Percentiles rank a stretch among this genome's conserved stretches.
Evolutionary conservation across 2,888 invertebrate genomes (phyloP).

Genomic region (Panzeria rudis): DNA sequence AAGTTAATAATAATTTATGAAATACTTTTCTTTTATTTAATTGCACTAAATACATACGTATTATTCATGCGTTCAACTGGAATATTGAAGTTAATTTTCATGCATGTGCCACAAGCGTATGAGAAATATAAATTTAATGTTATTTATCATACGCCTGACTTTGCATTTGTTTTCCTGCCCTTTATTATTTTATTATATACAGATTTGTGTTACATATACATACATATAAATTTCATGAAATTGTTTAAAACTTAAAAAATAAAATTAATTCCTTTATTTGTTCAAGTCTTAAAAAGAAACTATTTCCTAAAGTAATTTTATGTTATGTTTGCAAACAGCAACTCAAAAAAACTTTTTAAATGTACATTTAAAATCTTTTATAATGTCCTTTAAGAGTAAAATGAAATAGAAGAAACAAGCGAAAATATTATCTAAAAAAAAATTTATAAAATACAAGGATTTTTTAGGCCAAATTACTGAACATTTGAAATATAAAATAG

Average conservation of each 20-base stretch:
- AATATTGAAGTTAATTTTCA: too few relatives aligned
- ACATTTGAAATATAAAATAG: conserved; percentile 6
- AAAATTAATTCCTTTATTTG: background rate
- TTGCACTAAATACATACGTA: too few relatives aligned
- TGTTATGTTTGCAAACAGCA: conserved; percentile 16
- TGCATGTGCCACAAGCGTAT: too few relatives aligned
- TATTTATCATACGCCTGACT: conserved; percentile 30
- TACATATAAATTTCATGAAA: background rate
- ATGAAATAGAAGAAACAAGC: background rate
- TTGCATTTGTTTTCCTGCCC: background rate
- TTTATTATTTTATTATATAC: background rate
- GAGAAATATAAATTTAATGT: too few relatives aligned
- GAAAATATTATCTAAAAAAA: conserved; percentile 11
- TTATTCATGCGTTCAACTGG: too few relatives aligned
- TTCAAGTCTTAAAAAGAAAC: conserved; percentile 6
- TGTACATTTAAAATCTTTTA: conserved; percentile 29
- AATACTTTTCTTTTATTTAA: too few relatives aligned
- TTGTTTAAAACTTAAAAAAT: background rate
- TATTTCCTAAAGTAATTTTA: conserved; percentile 25
- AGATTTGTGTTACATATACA: background rate
- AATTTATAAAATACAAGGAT: background rate
- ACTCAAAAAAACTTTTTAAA: conserved; percentile 28
- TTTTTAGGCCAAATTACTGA: conserved; percentile 27
- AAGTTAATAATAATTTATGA: too few relatives aligned
- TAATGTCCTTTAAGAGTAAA: conserved; percentile 21